Base-by-base conservation (phyloP, 2,888 invertebrate species). In the Argyresthia albistria region DNA sequence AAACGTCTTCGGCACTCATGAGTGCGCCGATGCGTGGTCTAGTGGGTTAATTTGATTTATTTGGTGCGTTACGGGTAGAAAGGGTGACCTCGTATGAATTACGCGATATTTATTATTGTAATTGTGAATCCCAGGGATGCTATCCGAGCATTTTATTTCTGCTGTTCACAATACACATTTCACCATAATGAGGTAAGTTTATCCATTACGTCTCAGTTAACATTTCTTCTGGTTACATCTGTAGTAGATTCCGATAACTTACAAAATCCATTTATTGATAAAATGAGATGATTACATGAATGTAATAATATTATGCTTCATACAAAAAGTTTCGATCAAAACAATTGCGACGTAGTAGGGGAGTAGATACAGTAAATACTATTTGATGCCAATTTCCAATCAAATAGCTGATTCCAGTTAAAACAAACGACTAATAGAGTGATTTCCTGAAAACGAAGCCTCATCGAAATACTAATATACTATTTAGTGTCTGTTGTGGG, bases 1-100 rank as follows among this genome's bases (percentile, higher is more conserved):
- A 87, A 87, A 87, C 86, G 87, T 87, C 87, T 87, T 87, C 78
- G 80, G 80, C 84, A 80, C 86, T 87, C 77, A 73, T 68, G 71
- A 67, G 77, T 63, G 74, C 74, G 60, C 61, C 64, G 70, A 66
- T 80, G 83, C 87, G 83, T 76, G 72, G 69, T 75, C 67, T 73
- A 86, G 79, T 83, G 66, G 75, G 81, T 78, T 83, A 82, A 82
- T 86, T 82, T 87, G 87, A 87, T 87, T 86, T 87, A 87, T 87
- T 81, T 80, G 74, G 75, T 78, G 77, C 70, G 64, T 70, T 62
- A 59, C 66, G 25, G n/a, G 25, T 25, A 4, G 65, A 84, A 86
- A 83, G 84, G 86, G 84, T 86, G 76, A 76, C 66, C 62, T 62
- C 62, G 69, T 76, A 78, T 80, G 78, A 72, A 79, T 80, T 76